phyloP scores from a whole-genome alignment of 2,797 vertebrate species.

The Babyrousa celebensis region DNA sequence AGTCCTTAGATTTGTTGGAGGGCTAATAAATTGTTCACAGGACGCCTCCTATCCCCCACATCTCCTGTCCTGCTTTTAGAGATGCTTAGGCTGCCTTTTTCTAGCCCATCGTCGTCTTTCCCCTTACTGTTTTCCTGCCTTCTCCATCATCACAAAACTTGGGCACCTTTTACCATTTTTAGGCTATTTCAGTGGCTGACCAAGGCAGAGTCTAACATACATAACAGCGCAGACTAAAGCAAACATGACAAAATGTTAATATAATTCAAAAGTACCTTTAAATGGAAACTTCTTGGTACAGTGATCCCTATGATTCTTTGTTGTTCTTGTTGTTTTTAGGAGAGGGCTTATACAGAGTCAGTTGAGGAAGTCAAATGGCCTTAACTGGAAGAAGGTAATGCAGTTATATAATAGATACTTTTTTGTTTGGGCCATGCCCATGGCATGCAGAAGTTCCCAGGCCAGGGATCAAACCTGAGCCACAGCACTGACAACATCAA shows the following conservation, averaged over 20 bases:
- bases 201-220: background rate
- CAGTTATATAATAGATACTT: background rate
- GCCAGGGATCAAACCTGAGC: too few relatives aligned
- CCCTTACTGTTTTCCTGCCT: background rate
- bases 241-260: background rate
- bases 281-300: conserved; percentile 8
- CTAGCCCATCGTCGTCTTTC: background rate
- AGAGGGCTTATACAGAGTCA: background rate
- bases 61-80: background rate
- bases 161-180: background rate
- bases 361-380: background rate
- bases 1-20: background rate
- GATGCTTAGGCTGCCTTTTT: background rate
- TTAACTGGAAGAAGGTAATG: background rate
- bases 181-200: background rate
- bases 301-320: background rate
- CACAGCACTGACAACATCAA: too few relatives aligned
- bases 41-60: background rate
- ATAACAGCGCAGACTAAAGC: conserved; percentile 7
- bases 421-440: too few relatives aligned
- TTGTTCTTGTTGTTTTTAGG: background rate
- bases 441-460: too few relatives aligned
- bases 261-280: conserved; percentile 27
- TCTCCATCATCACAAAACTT: background rate
- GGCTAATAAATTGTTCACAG: too few relatives aligned